Evolutionary conservation across 2,797 vertebrate genomes (phyloP).

Genomic region (Takifugu rubripes): DNA sequence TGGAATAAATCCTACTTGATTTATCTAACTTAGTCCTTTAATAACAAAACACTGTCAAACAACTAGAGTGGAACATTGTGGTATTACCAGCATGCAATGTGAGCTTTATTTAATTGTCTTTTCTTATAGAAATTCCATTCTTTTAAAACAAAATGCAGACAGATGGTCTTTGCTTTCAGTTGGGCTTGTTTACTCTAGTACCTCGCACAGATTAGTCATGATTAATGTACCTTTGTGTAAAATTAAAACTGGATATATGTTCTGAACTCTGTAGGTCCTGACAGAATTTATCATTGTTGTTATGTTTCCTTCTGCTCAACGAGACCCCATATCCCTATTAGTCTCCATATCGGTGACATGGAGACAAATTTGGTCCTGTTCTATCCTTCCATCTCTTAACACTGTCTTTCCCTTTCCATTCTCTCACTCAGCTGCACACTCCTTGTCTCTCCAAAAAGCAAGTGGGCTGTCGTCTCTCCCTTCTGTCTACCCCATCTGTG

Average conservation of each 20-base stretch:
- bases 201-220: no score
- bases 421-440: constrained; percentile 68
- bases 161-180: background rate
- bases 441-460: constrained; percentile 68
- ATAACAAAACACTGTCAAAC: background rate
- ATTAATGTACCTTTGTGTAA: no score
- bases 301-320: constrained; percentile 21
- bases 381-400: constrained; percentile 23
- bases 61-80: background rate
- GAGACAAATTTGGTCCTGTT: constrained; percentile 41
- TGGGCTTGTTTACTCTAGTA: background rate
- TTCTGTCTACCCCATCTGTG: constrained; percentile 80
- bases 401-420: constrained; percentile 45
- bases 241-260: no score
- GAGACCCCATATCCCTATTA: constrained; percentile 14
- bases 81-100: background rate
- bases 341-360: constrained; percentile 33
- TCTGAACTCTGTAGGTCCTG: background rate
- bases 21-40: background rate
- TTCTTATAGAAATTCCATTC: background rate
- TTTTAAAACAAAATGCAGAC: background rate
- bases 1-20: background rate
- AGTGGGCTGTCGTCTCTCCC: constrained; percentile 71
- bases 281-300: background rate
- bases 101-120: background rate